Base-by-base conservation (phyloP, 2,113 vertebrate species). In the Cynocephalus volans region DNA sequence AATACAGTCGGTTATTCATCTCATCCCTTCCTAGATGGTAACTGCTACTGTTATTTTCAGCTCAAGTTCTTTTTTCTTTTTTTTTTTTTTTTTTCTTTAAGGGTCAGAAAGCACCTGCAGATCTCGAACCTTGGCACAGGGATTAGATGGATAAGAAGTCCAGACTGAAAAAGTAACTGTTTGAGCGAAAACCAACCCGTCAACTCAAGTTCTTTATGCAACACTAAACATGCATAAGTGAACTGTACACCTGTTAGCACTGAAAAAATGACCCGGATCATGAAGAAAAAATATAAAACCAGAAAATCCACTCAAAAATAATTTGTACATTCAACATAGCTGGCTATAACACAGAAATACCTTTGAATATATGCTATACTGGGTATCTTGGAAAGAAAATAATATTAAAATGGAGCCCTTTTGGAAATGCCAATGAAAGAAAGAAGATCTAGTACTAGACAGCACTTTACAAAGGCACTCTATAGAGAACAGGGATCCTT, bases 391-490 rank as follows among this genome's bases (percentile, higher is more conserved):
- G 41, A 9, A 90, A 93, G n/a, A 9, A 90, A 93, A 93, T 21
- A 83, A 48, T 72, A 95, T 60, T 31, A 73, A 90, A 83, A 89
- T n/a, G 8, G 62, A 97, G 70, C 19, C 7, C 56, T 69, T 60
- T 2, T 23, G n/a, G 48, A 95, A 21, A 75, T 12, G 62, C 4
- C 19, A 60, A 26, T 19, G 56, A 76, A 52, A 52, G 33, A 69
- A 33, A 79, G 31, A 73, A 81, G 28, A 48, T 14, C n/a, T 69
- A 50, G 6, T 54, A 48, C 45, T 79, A 41, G 24, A 62, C 0
- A 15, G 26, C 15, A 15, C 11, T 54, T 94, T 77, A 52, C 58
- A 60, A 95, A 86, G 31, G 23, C 18, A 72, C 17, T 75, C 50
- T 21, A 1, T 7, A 26, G 54, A 76, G 48, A 69, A 52, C 45